Base-by-base conservation (phyloP, 1,140 invertebrate genomes). In the Hylyphantes graminicola region DNA sequence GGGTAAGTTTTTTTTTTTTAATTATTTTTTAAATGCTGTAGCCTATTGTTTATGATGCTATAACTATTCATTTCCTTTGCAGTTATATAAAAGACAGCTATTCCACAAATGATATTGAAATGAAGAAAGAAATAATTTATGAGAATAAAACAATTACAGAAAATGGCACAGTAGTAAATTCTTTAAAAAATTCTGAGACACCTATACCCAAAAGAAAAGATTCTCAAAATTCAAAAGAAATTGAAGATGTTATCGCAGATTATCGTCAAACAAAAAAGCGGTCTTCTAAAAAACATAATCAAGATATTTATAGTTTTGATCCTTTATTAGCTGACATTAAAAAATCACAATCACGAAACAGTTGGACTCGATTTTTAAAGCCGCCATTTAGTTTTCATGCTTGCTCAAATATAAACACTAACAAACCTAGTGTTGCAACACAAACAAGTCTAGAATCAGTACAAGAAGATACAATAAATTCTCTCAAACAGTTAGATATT, bases 391-490 rank as follows among this genome's bases (percentile, higher is more conserved):
- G 75, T 19, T 85, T 85, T 50, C 55, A 73, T 63, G 78, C 83
- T 5, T 77, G 73, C 73, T 79, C 76, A 55, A 72, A 79, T 78
- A 15, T 75, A 55, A 70, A 76, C 72, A 35, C 35, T 5, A 78
- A 85, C 65, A 85, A 85, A n/a, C 76, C 83, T 53, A 85, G 76
- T 78, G 83, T 79, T 72, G 83, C 83, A 5, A 85, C 83, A 17
- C 83, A 85, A 48, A 85, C 83, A 35, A 73, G 48, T 73, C 19
- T 50, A 21, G 50, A 64, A 55, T 35, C 57, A 55, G 19, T 48
- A 19, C 57, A 73, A 64, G 54, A 63, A 11, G 61, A 82, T 74
- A 5, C 70, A 55, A 3, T 35, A 10, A 74, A 82, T 55, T 74
- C 70, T 15, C 50, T 82, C 19, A 82, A 82, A 82, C 50, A 82